Evolutionary conservation across 1,140 invertebrate genomes (phyloP).

Genomic region (Rhopalosiphum padi): DNA sequence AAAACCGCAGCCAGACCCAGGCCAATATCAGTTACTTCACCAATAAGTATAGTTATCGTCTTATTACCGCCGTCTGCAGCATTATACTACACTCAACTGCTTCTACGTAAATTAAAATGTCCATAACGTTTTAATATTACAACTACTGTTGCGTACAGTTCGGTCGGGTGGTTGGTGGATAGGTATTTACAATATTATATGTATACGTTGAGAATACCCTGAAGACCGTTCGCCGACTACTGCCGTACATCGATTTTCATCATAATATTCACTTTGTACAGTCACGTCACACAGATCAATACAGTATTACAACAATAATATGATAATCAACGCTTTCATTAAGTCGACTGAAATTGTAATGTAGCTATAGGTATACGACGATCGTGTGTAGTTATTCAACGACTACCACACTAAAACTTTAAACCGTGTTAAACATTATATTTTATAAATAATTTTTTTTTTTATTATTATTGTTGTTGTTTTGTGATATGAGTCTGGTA

Average conservation of each 20-base stretch:
- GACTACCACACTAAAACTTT: neutral
- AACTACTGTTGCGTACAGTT: neutral
- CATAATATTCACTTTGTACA: too few relatives aligned
- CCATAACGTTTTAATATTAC: neutral
- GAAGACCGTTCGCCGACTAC: neutral
- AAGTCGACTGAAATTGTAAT: neutral
- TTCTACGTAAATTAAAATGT: neutral
- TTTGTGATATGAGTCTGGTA: neutral
- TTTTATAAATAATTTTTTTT: neutral
- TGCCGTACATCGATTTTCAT: too few relatives aligned
- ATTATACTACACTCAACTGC: neutral
- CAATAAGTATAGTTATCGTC: neutral
- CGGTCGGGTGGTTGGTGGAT: neutral
- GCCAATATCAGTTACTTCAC: neutral
- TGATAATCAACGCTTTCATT: neutral
- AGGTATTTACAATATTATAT: too few relatives aligned
- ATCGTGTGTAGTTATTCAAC: neutral
- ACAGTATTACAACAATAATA: neutral
- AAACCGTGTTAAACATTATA: neutral
- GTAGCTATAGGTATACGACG: too few relatives aligned
- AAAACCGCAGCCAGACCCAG: neutral
- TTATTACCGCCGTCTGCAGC: neutral
- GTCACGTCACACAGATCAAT: too few relatives aligned
- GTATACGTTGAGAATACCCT: neutral
- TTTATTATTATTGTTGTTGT: neutral